Base-by-base conservation (phyloP, 2,888 invertebrate genomes). In the Selenia dentaria region DNA sequence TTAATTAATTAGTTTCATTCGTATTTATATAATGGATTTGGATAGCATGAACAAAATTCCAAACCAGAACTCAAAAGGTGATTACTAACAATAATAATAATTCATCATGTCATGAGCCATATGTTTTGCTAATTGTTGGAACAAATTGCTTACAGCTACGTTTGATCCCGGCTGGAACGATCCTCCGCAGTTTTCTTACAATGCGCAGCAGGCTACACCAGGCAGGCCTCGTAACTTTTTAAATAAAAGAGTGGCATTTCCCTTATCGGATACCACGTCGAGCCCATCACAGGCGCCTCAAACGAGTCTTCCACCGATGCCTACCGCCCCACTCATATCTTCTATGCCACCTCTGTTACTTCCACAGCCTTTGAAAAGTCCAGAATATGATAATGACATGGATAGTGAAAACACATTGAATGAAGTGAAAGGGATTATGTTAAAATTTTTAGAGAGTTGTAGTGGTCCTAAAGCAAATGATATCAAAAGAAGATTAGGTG, bases 141-240 rank as follows among this genome's bases (percentile, higher is more conserved):
- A 9, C 10, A 31, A 14, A 13, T 6, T 20, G 1, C 9, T 31
- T 51, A 1, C 36, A 91, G 90, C 74, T 5, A 65, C 81, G 6
- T 88, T 78, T 53, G 92, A 92, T 61, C 92, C 92, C 24, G 92
- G 92, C 4, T 92, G 92, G 92, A 92, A 92, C 57, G 92, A 92
- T 60, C 92, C 92, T 3, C 92, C 92, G 1, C 83, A 83, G 47
- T 79, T 91, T 41, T 76, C 91, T 0, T 92, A 90, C 56, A 89
- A 81, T 35, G 62, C 79, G 1, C 86, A 85, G 46, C 73, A 79
- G 41, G 62, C 68, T 4, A 79, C 83, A 12, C 78, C 85, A 2
- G 88, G 80, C 51, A 80, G 82, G 48, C 90, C 90, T 16, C 78
- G 88, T 32, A 85, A 83, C 50, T 75, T 88, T 54, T 69, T 92